Evolutionary conservation across 2,888 invertebrate species (phyloP).

Genomic region (Ochropleura leucogaster): DNA sequence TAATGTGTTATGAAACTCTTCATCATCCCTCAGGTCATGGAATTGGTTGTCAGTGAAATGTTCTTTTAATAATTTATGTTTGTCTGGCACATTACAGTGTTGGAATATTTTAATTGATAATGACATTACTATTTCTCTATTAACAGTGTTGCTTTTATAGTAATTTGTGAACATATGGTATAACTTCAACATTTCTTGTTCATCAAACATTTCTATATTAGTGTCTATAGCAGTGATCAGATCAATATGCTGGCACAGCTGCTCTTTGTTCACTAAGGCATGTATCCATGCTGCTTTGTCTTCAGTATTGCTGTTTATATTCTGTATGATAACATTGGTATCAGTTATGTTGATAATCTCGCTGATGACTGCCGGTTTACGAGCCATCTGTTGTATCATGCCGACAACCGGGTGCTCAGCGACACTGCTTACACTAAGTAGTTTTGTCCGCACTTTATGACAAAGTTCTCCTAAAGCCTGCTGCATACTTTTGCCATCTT

Average conservation of each 20-base stretch:
- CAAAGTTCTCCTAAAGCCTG: conserved; percentile 82
- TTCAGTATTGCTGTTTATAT: conserved; percentile 72
- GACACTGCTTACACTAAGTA: conserved; percentile 68
- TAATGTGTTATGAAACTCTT: conserved; percentile 72
- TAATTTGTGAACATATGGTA: conserved; percentile 71
- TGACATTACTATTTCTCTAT: conserved; percentile 67
- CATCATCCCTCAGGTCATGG: conserved; percentile 69
- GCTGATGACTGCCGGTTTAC: conserved; percentile 78
- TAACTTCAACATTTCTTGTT: conserved; percentile 74
- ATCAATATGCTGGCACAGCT: conserved; percentile 73
- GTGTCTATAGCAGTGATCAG: conserved; percentile 72
- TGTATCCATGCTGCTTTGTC: conserved; percentile 78
- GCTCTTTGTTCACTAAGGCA: conserved; percentile 78
- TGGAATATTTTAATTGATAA: conserved; percentile 78
- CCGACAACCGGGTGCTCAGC: conserved; percentile 78
- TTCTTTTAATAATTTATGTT: conserved; percentile 75
- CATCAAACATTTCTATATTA: conserved; percentile 73
- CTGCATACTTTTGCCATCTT: conserved; percentile 81
- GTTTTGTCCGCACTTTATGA: conserved; percentile 74
- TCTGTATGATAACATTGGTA: conserved; percentile 73
- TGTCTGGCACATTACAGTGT: conserved; percentile 70
- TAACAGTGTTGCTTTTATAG: conserved; percentile 66
- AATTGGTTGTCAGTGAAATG: conserved; percentile 77
- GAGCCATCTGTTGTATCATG: conserved; percentile 82
- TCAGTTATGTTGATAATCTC: conserved; percentile 79